phyloP scores from a whole-genome alignment of 2,888 invertebrate genomes.

The Anthophora plumipes region DNA sequence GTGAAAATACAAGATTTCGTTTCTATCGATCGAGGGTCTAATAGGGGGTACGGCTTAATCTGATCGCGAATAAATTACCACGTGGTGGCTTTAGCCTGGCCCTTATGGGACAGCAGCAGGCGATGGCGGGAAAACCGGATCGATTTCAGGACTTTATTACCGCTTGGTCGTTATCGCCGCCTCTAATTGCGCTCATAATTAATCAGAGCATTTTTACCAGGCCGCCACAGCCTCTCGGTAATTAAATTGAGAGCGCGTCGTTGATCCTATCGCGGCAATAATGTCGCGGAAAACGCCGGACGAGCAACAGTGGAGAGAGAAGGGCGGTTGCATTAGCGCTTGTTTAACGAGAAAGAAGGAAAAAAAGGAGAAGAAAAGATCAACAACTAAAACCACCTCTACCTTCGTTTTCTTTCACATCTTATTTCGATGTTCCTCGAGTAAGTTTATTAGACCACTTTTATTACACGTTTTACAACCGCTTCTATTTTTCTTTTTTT shows the following conservation, averaged over 20 bases:
- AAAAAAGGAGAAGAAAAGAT: too few relatives aligned
- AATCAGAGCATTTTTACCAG: slow-evolving; percentile 49
- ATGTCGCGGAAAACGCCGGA: slow-evolving; percentile 36
- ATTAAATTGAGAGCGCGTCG: slow-evolving; percentile 55
- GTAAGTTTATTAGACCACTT: too few relatives aligned
- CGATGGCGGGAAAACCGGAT: slow-evolving; percentile 39
- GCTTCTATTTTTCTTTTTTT: too few relatives aligned
- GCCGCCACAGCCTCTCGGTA: slow-evolving; percentile 30
- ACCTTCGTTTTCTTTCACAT: not conserved
- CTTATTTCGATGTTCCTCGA: not conserved
- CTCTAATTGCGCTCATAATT: slow-evolving; percentile 61
- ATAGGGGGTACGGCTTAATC: slow-evolving; percentile 44
- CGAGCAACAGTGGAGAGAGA: not conserved
- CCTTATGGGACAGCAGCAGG: slow-evolving; percentile 30
- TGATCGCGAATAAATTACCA: slow-evolving; percentile 51
- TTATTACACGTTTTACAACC: too few relatives aligned
- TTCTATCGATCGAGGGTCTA: slow-evolving; percentile 43
- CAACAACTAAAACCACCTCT: not conserved
- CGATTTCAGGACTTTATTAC: slow-evolving; percentile 59
- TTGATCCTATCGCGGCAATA: slow-evolving; percentile 54
- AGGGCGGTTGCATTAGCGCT: slow-evolving; percentile 1
- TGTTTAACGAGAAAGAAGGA: slow-evolving; percentile 16
- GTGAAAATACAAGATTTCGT: slow-evolving; percentile 47
- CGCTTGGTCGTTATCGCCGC: slow-evolving; percentile 49
- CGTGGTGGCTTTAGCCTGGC: not conserved